phyloP scores from a whole-genome alignment of 2,797 vertebrate genomes.

The Prionace glauca region DNA sequence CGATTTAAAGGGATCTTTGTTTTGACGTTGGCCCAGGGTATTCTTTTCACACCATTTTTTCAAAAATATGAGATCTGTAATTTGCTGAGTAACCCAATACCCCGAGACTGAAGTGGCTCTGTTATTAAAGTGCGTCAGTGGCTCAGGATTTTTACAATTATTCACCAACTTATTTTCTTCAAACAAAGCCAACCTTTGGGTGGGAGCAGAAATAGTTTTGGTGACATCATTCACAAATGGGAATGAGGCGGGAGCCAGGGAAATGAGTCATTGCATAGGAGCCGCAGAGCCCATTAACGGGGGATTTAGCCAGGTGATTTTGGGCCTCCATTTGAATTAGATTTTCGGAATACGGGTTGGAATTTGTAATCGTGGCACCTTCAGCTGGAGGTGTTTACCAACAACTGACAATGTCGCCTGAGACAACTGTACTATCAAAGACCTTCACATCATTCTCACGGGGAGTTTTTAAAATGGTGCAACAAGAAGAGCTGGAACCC shows the following conservation, averaged over 20 bases:
- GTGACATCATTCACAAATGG: neutral
- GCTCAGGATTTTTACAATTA: neutral
- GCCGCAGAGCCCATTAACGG: neutral
- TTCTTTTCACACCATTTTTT: conserved; percentile 9
- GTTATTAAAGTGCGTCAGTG: neutral
- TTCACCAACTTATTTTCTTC: neutral
- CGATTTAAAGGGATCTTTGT: neutral
- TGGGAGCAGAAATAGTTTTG: neutral
- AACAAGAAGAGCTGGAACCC: no score
- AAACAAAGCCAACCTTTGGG: neutral
- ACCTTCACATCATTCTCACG: neutral
- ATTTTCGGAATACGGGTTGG: neutral
- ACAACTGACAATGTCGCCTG: neutral
- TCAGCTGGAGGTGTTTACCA: neutral
- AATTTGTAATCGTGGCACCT: neutral
- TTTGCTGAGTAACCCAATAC: conserved; percentile 7
- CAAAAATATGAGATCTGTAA: neutral
- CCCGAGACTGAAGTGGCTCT: neutral
- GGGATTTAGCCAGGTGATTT: neutral
- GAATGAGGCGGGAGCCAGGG: neutral
- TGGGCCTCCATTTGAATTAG: neutral
- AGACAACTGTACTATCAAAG: neutral
- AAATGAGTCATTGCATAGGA: neutral
- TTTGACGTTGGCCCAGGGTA: neutral
- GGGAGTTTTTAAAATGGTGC: neutral